Evolutionary conservation across 2,797 vertebrate genomes (phyloP).

Genomic region (Tenualosa thibaudeaui): DNA sequence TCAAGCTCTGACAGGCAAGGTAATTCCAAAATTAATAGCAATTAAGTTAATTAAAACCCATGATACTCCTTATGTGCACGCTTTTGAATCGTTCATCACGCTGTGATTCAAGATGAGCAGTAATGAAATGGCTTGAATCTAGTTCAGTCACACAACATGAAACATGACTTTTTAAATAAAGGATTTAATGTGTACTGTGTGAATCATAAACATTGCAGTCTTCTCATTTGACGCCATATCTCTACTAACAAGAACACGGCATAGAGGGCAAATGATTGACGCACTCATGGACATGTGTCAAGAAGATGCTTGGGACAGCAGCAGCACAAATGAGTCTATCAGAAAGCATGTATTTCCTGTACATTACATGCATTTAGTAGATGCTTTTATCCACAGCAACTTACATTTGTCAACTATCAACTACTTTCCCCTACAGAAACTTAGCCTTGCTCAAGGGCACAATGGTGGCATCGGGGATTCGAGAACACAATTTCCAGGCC

Average conservation of each 20-base stretch:
- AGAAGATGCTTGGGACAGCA: background rate
- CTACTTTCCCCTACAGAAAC: too few relatives aligned
- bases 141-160: background rate
- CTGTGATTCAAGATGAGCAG: background rate
- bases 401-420: too few relatives aligned
- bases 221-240: background rate
- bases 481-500: too few relatives aligned
- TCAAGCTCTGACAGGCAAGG: slow-evolving; percentile 13
- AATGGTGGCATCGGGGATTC: too few relatives aligned
- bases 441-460: too few relatives aligned
- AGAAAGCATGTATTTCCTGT: background rate
- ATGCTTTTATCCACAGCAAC: too few relatives aligned
- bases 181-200: background rate
- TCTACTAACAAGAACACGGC: background rate
- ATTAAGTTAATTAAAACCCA: background rate
- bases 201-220: too few relatives aligned
- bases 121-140: background rate
- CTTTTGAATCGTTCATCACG: background rate
- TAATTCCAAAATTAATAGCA: slow-evolving; percentile 10
- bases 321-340: background rate
- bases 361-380: background rate
- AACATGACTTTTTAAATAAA: background rate
- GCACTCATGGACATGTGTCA: too few relatives aligned
- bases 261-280: background rate
- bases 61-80: background rate